Evolutionary conservation across 1,140 invertebrate genomes (phyloP), one percentile per base, ranked within the genome.

Genomic region (Bicyclus anynana): DNA sequence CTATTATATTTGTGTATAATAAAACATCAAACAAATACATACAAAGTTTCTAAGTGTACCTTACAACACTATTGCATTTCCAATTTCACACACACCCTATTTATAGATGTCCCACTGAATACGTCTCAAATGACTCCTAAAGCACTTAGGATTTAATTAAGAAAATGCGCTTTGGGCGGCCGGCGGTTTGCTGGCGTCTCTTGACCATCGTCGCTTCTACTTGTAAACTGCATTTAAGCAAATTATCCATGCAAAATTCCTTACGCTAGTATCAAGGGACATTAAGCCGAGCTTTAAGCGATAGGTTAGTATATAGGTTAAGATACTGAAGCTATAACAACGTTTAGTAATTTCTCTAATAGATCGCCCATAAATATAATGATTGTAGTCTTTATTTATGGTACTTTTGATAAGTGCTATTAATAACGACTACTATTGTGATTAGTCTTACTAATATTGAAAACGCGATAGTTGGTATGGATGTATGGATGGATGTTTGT

Each of bases 211-310:
- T 53, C 60, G 51, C 50, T 49, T 53, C 52, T 42, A 53, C 63
- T 72, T 73, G 59, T 69, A 72, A 74, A 74, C 66, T 70, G 68
- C 59, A 55, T 67, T 77, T 68, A 75, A 73, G 73, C 69, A 74
- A 80, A 80, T 80, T 80, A 71, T 71, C 74, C 72, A 67, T 74
- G 69, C 67, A 69, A 72, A 68, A 76, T 69, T 70, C 69, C 62
- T 55, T 51, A 58, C 51, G 55, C 14, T 35, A 67, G 51, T 65
- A 62, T 60, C 60, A 59, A 67, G 62, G 46, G 58, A 65, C 53
- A 59, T 47, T 61, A 59, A 59, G 51, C 46, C 50, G 40, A 44
- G 33, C 13, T 42, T 57, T 57, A 26, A 50, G 17, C 46, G 16
- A n/a, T n/a, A n/a, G n/a, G n/a, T 5, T 17, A 17, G 3, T 46